Base-by-base conservation (phyloP, 2,888 invertebrate species). In the Muscina levida region DNA sequence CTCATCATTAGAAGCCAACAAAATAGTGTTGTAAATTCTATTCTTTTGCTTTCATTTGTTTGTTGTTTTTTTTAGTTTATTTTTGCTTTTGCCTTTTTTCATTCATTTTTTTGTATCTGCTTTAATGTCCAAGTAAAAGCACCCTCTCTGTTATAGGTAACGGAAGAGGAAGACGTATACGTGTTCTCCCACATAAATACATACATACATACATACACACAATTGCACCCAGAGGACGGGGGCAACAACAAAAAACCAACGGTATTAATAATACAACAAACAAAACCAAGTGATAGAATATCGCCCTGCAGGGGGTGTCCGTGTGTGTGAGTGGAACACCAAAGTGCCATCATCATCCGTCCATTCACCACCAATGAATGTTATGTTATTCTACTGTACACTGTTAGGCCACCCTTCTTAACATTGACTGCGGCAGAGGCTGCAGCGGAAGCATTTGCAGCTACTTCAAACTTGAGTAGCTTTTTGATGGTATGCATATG, bases 71-170 rank as follows among this genome's bases (percentile, higher is more conserved):
- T 48, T 48, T 31, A 31, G 31, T n/a, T n/a, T n/a, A 5, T 48
- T 48, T 48, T 48, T 1, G 6, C 48, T 48, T 15, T 11, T 37
- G n/a, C 0, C 13, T 68, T 24, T 6, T 15, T 13, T 62, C 48
- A 24, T 37, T 62, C 53, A 17, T 22, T 15, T 57, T 59, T 42
- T n/a, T 10, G 1, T 42, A 62, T 42, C 19, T 22, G 42, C 62
- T 62, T 62, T 22, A 19, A 62, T 42, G 62, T 42, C 62, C 42
- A 62, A 62, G 42, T 42, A 22, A 42, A 62, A 39, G 62, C 62
- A 62, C 62, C 62, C 62, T 56, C 17, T 15, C 5, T 4, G 5
- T 37, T 57, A 57, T n/a, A n/a, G n/a, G 57, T 57, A n/a, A n/a
- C n/a, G n/a, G n/a, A n/a, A n/a, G n/a, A n/a, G n/a, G n/a, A n/a